phyloP scores from a whole-genome alignment of 2,888 invertebrate species.

The Teleiodes luculella region DNA sequence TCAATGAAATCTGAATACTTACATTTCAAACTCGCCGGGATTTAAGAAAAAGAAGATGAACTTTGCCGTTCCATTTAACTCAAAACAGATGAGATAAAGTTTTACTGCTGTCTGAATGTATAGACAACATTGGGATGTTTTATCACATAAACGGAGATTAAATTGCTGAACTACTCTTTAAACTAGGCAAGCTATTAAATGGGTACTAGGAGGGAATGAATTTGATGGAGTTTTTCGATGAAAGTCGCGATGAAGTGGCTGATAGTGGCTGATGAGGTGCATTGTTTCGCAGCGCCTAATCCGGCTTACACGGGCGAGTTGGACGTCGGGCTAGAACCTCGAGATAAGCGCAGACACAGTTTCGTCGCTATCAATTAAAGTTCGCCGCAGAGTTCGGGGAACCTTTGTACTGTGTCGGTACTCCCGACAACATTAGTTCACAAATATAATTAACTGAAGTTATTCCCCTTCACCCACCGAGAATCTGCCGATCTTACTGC shows the following conservation, averaged over 20 bases:
- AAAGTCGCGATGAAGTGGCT: not conserved
- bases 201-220: not conserved
- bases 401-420: conserved; percentile 4
- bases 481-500: too few species aligned
- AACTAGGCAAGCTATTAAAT: not conserved
- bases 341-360: conserved; percentile 14
- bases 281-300: conserved; percentile 9
- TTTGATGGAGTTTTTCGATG: not conserved
- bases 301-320: conserved; percentile 2
- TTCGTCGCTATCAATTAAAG: conserved; percentile 16
- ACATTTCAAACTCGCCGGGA: conserved; percentile 8
- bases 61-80: conserved; percentile 11
- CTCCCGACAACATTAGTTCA: not conserved
- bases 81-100: conserved; percentile 9
- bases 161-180: not conserved
- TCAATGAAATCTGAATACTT: conserved; percentile 6
- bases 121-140: not conserved
- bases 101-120: conserved; percentile 7
- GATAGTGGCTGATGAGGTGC: conserved; percentile 7
- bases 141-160: not conserved
- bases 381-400: conserved; percentile 1
- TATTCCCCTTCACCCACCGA: not conserved
- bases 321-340: not conserved
- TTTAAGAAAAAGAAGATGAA: conserved; percentile 3
- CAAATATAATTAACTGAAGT: not conserved